phyloP scores from a whole-genome alignment of 2,888 invertebrate species.

The Oligia strigilis region DNA sequence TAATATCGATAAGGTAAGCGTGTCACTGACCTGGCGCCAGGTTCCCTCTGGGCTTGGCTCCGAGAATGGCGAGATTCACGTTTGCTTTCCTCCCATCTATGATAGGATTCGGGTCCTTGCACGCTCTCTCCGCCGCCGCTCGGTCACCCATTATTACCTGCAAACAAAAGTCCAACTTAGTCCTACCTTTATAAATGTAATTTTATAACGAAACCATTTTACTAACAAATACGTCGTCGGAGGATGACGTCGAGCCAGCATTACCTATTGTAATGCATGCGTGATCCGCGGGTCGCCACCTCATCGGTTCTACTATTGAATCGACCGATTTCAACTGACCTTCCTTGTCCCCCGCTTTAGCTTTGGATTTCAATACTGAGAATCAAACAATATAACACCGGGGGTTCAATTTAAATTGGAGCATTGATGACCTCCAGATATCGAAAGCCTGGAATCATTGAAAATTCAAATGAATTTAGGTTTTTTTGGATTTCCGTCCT shows the following conservation, averaged over 20 bases:
- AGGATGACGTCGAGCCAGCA: constrained; percentile 79
- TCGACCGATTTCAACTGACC: constrained; percentile 74
- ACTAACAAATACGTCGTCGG: constrained; percentile 72
- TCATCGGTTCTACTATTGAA: constrained; percentile 72
- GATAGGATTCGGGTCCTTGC: constrained; percentile 99
- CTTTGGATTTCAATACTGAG: constrained; percentile 16
- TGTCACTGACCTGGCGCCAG: constrained; percentile 93
- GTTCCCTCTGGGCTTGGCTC: constrained; percentile 98
- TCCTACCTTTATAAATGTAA: constrained; percentile 25
- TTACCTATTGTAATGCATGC: constrained; percentile 89
- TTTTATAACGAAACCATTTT: constrained; percentile 65
- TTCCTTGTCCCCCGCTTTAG: constrained; percentile 59
- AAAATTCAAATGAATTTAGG: constrained; percentile 69
- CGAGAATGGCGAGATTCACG: constrained; percentile 98
- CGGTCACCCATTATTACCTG: constrained; percentile 99
- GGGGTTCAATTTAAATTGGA: constrained; percentile 73
- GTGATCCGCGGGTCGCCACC: constrained; percentile 82
- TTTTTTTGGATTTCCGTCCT: constrained; percentile 49
- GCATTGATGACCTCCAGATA: constrained; percentile 82
- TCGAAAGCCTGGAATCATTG: constrained; percentile 74
- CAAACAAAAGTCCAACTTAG: constrained; percentile 71
- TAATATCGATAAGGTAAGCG: constrained; percentile 56
- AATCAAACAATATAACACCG: constrained; percentile 30
- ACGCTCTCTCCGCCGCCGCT: constrained; percentile 98
- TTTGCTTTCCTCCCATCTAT: constrained; percentile 99